Percentiles rank a stretch among this genome's conserved stretches.
phyloP scores from a whole-genome alignment of 2,888 invertebrate genomes.

The Drosophila incognita region DNA sequence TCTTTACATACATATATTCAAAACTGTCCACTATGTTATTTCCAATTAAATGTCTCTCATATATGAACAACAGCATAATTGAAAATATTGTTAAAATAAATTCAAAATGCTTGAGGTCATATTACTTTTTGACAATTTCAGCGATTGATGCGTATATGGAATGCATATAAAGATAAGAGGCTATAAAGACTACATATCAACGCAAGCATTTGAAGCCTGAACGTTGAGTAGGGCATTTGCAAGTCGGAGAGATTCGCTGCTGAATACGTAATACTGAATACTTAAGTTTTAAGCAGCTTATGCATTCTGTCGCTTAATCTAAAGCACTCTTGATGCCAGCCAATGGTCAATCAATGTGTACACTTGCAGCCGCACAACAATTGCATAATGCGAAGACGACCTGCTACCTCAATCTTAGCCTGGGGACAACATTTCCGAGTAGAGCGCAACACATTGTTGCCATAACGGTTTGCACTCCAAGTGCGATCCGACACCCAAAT shows the following conservation, averaged over 20 bases:
- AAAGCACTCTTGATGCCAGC: not conserved
- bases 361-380: conserved; percentile 9
- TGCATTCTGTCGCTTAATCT: not conserved
- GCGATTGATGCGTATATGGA: not conserved
- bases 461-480: conserved; percentile 60
- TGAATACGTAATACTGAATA: not conserved
- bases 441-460: conserved; percentile 45
- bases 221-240: not conserved
- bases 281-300: not conserved
- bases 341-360: conserved; percentile 10
- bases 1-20: too few relatives aligned
- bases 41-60: not conserved
- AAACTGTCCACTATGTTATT: too few relatives aligned
- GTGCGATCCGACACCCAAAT: conserved; percentile 47
- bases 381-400: not conserved
- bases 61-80: too few relatives aligned
- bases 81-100: not conserved
- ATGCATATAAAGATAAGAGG: not conserved
- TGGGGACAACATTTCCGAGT: not conserved
- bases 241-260: not conserved
- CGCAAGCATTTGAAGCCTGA: not conserved
- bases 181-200: not conserved
- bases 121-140: not conserved
- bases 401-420: conserved; percentile 2
- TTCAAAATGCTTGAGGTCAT: not conserved